phyloP scores from a whole-genome alignment of 2,888 invertebrate species.

The Pachliopta kotzebuea region DNA sequence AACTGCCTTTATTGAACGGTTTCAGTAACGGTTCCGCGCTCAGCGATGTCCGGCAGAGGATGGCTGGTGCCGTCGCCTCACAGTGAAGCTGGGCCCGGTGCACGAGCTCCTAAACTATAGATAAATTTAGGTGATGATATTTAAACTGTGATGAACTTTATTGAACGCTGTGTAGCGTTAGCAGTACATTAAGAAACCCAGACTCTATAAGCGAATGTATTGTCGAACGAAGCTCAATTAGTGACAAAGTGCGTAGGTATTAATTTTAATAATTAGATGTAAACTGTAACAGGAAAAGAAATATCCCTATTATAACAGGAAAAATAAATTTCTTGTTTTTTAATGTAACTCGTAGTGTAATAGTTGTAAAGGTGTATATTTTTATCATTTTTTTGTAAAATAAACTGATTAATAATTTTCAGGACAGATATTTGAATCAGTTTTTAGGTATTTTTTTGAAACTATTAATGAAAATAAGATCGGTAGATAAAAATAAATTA shows the following conservation, averaged over 20 bases:
- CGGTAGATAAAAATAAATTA: no score
- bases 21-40: constrained; percentile 67
- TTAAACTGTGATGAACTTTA: constrained; percentile 25
- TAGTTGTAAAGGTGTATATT: background rate
- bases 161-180: constrained; percentile 6
- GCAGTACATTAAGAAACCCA: background rate
- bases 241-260: constrained; percentile 16
- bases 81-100: constrained; percentile 43
- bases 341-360: background rate
- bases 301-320: background rate
- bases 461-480: no score
- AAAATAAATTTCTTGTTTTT: background rate
- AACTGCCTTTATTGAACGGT: constrained; percentile 63
- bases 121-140: constrained; percentile 3
- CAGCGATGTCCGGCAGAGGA: constrained; percentile 66
- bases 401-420: no score
- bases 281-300: background rate
- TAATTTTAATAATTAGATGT: constrained; percentile 22
- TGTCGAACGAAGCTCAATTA: constrained; percentile 25
- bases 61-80: constrained; percentile 72
- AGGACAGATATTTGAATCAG: no score
- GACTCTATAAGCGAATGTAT: background rate
- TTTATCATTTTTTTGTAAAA: no score
- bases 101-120: background rate
- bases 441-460: no score